Evolutionary conservation across 2,113 vertebrate genomes (phyloP), one percentile per base, ranked within the genome.

Genomic region (Labrus mixtus): DNA sequence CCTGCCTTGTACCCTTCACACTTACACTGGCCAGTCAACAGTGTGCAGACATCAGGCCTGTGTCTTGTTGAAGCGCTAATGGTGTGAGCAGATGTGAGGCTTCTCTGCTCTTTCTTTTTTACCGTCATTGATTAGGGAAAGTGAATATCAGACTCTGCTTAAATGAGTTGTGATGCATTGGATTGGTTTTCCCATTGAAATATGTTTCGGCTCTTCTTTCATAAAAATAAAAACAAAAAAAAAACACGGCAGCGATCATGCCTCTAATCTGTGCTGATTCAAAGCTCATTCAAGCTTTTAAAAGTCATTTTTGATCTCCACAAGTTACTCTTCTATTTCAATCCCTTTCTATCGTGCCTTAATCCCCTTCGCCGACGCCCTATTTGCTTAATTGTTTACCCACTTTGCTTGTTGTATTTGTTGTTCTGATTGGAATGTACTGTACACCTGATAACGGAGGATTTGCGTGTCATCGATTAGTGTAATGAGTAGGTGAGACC

Each of bases 381-480:
- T n/a, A 41, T 76, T 77, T 57, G 43, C 23, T 78, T 48, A 62
- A 75, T 55, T 84, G 56, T 70, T 73, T 58, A 45, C 73, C 51
- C 29, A 58, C 11, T 39, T 0, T 1, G 50, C 37, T 75, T 10
- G 23, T 73, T 78, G 56, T 68, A 16, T 70, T 17, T 65, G 63
- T 73, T 66, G 15, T 68, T 67, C 12, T 2, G 6, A 50, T 22
- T 46, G 19, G 45, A 22, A 56, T 22, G 4, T 46, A 61, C 46
- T 45, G 29, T 57, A 41, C 16, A 8, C 7, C n/a, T 3, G 20
- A 41, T 50, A 66, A 56, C 46, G 36, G 64, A 57, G 61, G 78
- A 86, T 82, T 72, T 82, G 64, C 79, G 60, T 64, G 41, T 55
- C 73, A 89, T 85, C 66, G 78, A 90, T 90, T 79, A 74, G 17